These are phyloP conservation scores for Diogma glabrata DNA, from an alignment of 2,888 invertebrate genomes.

Conservation along the genomic window DNA sequence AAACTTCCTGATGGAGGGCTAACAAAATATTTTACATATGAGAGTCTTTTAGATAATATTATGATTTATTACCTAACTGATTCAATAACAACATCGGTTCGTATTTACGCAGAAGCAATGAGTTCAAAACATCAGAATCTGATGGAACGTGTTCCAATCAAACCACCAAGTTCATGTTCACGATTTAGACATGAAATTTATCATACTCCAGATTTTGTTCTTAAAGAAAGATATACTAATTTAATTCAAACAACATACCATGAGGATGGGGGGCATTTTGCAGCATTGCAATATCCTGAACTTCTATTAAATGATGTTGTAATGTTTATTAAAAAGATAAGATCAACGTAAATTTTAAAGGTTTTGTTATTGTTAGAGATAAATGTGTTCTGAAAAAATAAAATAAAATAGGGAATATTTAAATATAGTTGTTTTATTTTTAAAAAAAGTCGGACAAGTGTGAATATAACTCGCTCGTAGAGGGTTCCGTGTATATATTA, in stretches of 20 bases:
- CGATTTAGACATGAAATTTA: slow-evolving; percentile 29
- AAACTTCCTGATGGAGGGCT: slow-evolving; percentile 53
- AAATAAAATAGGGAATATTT: too few relatives aligned
- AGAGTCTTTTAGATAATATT: slow-evolving; percentile 65
- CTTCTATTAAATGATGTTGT: slow-evolving; percentile 28
- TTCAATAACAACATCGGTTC: slow-evolving; percentile 59
- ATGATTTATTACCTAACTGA: slow-evolving; percentile 74
- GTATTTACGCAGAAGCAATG: slow-evolving; percentile 59
- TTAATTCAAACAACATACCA: slow-evolving; percentile 26
- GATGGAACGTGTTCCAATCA: slow-evolving; percentile 29
- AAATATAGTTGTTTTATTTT: too few relatives aligned
- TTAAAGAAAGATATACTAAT: slow-evolving; percentile 27
- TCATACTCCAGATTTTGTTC: slow-evolving; percentile 21
- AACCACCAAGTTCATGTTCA: slow-evolving; percentile 28
- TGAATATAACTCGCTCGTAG: too few relatives aligned
- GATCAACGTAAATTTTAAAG: background rate
- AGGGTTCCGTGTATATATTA: too few relatives aligned
- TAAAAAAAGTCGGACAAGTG: too few relatives aligned
- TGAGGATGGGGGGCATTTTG: slow-evolving; percentile 32
- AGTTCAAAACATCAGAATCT: slow-evolving; percentile 26
- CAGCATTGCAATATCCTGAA: slow-evolving; percentile 29
- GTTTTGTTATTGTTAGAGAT: background rate
- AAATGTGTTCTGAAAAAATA: background rate
- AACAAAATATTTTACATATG: slow-evolving; percentile 47
- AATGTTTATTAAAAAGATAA: slow-evolving; percentile 16